Percentiles rank a stretch among this genome's conserved stretches.
These are phyloP conservation scores for Maconellicoccus hirsutus DNA, from an alignment of 1,140 invertebrate species.

Conservation along the genomic window DNA sequence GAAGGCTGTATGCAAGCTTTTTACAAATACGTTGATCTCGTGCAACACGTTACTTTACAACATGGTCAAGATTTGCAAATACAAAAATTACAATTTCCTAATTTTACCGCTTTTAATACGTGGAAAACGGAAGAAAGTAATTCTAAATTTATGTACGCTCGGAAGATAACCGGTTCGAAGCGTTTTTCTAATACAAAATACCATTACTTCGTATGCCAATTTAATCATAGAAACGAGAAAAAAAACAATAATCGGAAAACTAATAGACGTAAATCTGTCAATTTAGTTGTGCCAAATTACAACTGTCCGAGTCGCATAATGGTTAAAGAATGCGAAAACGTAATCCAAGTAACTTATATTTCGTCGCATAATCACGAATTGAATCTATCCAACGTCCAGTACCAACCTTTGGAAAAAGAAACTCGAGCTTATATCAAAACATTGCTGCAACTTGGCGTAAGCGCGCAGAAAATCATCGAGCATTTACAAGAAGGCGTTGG, in stretches of 20 bases:
- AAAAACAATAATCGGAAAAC: conserved; percentile 12
- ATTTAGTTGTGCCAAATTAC: conserved; percentile 6
- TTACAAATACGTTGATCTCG: conserved; percentile 11
- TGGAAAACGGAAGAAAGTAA: conserved; percentile 16
- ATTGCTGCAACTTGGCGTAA: neutral
- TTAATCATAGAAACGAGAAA: conserved; percentile 14
- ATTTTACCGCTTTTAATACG: conserved; percentile 9
- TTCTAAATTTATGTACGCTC: conserved; percentile 19
- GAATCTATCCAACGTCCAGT: conserved; percentile 13
- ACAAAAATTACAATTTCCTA: conserved; percentile 15
- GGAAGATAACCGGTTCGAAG: conserved; percentile 9
- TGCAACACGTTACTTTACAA: conserved; percentile 7
- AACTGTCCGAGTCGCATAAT: conserved; percentile 12
- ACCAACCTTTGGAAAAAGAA: conserved; percentile 12
- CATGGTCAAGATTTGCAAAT: conserved; percentile 17
- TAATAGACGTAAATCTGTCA: neutral
- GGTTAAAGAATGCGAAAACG: conserved; percentile 11
- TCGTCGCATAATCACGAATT: conserved; percentile 10
- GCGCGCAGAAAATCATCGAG: neutral
- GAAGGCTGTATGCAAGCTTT: neutral
- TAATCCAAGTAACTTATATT: conserved; percentile 2
- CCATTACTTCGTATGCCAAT: conserved; percentile 14
- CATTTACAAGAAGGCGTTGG: conserved; percentile 11
- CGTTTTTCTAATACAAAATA: conserved; percentile 13
- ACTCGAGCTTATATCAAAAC: conserved; percentile 2